Evolutionary conservation across 92 coral and sea anemone species (phyloP).

Genomic region (Palythoa grandis): DNA sequence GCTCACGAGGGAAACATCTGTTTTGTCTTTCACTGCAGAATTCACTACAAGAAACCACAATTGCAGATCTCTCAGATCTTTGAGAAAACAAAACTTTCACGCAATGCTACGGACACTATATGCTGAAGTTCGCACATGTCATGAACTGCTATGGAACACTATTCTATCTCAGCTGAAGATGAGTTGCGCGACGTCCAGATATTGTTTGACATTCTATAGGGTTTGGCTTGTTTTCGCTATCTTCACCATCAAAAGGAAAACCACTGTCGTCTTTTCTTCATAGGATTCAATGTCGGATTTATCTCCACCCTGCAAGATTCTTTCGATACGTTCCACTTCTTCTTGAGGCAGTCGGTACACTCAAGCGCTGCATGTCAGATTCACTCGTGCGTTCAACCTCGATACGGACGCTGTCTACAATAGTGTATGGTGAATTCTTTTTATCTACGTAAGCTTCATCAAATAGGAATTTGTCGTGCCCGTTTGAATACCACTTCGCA

Average conservation of each 20-base stretch:
- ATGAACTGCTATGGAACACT: not conserved
- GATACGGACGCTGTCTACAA: too few relatives aligned
- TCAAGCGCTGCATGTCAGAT: not conserved
- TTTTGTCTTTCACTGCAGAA: too few relatives aligned
- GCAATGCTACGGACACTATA: not conserved
- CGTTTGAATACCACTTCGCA: not conserved
- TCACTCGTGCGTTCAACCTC: not conserved
- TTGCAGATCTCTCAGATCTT: too few relatives aligned
- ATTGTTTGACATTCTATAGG: not conserved
- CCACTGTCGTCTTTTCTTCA: constrained; percentile 2
- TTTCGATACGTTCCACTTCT: constrained; percentile 50
- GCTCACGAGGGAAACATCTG: too few relatives aligned
- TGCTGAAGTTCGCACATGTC: not conserved
- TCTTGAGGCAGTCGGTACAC: constrained; percentile 17
- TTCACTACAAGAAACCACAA: too few relatives aligned
- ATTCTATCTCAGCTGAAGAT: not conserved
- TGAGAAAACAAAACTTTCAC: not conserved
- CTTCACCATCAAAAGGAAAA: not conserved
- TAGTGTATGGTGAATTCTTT: constrained; percentile 51
- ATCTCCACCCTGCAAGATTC: constrained; percentile 52
- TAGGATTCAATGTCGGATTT: constrained; percentile 45
- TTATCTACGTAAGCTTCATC: constrained; percentile 42
- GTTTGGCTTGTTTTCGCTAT: not conserved
- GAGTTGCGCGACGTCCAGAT: constrained; percentile 15
- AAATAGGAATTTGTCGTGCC: constrained; percentile 42